These are phyloP conservation scores for Allobates femoralis DNA, from an alignment of 2,797 vertebrate species.

Conservation along the genomic window DNA sequence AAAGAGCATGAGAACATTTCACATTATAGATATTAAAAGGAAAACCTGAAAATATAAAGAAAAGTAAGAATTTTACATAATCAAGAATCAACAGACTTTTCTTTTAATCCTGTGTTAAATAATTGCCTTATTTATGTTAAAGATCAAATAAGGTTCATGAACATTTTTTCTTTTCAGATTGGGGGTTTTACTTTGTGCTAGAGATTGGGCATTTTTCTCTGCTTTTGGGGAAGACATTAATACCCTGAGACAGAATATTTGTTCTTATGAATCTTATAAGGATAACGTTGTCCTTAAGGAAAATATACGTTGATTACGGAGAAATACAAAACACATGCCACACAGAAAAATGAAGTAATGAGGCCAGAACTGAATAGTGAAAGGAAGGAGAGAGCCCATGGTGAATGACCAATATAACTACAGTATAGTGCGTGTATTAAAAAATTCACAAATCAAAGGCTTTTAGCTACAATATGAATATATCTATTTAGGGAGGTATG, in stretches of 20 bases:
- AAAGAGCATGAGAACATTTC: too few species aligned
- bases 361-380: not conserved
- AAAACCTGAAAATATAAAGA: too few species aligned
- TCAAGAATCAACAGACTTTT: not conserved
- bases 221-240: slow-evolving; percentile 42
- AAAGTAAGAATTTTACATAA: too few species aligned
- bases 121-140: not conserved
- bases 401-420: not conserved
- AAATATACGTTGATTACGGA: slow-evolving; percentile 51
- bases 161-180: not conserved
- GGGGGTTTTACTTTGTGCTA: not conserved
- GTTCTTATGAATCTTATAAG: slow-evolving; percentile 55
- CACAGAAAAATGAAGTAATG: slow-evolving; percentile 42
- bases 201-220: slow-evolving; percentile 37
- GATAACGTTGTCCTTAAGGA: slow-evolving; percentile 53
- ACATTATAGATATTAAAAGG: too few species aligned
- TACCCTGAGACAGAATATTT: slow-evolving; percentile 55
- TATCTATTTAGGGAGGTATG: not conserved
- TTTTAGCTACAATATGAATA: not conserved
- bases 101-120: not conserved
- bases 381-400: not conserved
- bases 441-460: not conserved
- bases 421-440: slow-evolving; percentile 22
- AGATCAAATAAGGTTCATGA: not conserved
- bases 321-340: slow-evolving; percentile 57